Percentiles rank a stretch among this genome's conserved stretches.
Evolutionary conservation across 2,113 vertebrate species (phyloP).

Genomic region (Silurus asotus): DNA sequence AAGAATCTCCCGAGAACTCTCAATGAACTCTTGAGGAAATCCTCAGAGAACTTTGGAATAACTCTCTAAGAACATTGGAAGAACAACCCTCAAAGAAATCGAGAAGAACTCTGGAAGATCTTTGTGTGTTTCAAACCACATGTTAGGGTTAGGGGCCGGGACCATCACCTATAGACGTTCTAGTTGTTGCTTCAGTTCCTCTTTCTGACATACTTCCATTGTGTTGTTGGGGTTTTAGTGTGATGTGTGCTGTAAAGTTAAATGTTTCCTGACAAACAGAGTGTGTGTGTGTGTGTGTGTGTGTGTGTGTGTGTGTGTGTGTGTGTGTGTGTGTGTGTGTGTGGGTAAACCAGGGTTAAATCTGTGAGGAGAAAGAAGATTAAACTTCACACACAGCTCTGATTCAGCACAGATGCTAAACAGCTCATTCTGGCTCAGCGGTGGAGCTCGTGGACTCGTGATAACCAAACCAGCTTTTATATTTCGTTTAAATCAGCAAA

Average conservation of each 20-base stretch:
- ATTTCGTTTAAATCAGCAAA: not conserved
- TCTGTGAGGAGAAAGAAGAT: not conserved
- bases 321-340: not conserved
- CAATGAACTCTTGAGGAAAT: no score
- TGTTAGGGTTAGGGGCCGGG: no score
- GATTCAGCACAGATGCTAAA: not conserved
- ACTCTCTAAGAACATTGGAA: no score
- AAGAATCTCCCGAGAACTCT: no score
- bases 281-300: not conserved
- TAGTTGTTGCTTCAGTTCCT: not conserved
- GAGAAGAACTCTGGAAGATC: not conserved
- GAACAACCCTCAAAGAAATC: no score
- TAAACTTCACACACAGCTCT: not conserved
- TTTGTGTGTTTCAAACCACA: no score
- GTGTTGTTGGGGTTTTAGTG: not conserved
- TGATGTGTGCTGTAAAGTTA: not conserved
- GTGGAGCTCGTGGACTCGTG: not conserved
- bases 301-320: not conserved
- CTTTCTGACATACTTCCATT: not conserved
- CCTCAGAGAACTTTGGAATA: not conserved
- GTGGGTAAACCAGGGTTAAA: not conserved
- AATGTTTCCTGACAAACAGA: not conserved
- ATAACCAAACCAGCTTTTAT: not conserved
- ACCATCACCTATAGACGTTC: no score
- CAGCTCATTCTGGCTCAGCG: not conserved